phyloP scores from a whole-genome alignment of 2,113 vertebrate genomes.

The Gavialis gangeticus region DNA sequence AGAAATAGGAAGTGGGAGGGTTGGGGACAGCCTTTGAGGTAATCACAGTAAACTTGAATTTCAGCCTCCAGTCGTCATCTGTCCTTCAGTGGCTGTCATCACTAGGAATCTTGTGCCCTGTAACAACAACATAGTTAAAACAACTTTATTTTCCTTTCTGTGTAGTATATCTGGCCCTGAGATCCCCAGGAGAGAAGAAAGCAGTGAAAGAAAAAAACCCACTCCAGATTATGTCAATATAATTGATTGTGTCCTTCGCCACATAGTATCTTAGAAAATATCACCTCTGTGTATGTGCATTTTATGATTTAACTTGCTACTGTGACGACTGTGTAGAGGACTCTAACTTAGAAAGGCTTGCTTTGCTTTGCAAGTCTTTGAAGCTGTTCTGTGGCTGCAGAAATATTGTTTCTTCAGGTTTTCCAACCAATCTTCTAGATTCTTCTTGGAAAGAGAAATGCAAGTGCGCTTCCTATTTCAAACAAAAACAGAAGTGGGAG shows the following conservation, averaged over 20 bases:
- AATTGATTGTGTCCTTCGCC: neutral
- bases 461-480: neutral
- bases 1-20: neutral
- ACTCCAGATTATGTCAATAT: neutral
- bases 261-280: neutral
- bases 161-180: neutral
- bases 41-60: neutral
- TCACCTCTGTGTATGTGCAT: neutral
- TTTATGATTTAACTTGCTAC: neutral
- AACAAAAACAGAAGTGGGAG: neutral
- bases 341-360: neutral
- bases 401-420: neutral
- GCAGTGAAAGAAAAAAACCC: too few species aligned
- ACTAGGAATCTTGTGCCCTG: neutral
- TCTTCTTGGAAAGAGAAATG: neutral
- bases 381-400: fast-evolving
- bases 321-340: neutral
- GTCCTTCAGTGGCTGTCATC: neutral
- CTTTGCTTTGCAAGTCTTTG: neutral
- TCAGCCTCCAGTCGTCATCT: neutral
- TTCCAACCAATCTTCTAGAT: neutral
- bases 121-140: neutral
- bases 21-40: neutral
- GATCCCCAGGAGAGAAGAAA: neutral
- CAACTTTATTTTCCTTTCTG: neutral